Evolutionary conservation across 1,140 invertebrate genomes (phyloP), one percentile per base, ranked within the genome.

Genomic region (Ostrea edulis): DNA sequence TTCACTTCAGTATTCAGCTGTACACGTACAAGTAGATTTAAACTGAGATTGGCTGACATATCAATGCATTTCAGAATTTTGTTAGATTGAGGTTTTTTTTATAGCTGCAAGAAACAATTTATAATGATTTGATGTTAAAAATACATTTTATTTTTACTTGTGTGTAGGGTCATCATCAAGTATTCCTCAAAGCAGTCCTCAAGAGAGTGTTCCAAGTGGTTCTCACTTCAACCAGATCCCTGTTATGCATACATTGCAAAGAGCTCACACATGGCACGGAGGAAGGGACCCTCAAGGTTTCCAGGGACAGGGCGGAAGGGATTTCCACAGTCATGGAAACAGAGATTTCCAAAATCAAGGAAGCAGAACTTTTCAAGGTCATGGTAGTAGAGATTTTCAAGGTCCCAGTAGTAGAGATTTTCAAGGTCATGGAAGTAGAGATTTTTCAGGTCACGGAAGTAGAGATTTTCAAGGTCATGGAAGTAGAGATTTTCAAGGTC

Each of bases 381-480:
- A 58, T 17, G 55, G 55, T 0, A 20, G 8, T 11, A 71, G 68
- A 12, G 8, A 29, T 29, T 71, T 71, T 29, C 68, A 11, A 71
- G 25, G 68, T 35, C 68, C 8, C 11, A 25, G 68, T 12, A 20
- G 22, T 29, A 71, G 68, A 12, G 22, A 71, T 29, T 71, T 71
- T 71, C 68, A 11, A 71, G 25, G 68, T 35, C 68, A 25, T 29
- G 68, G 68, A 35, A 71, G 25, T 12, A 71, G 68, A 29, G 68
- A 71, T 71, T 71, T 29, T 12, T 25, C 29, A 25, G 68, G 68
- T 29, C 68, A 71, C 8, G 68, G 68, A 29, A 71, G 22, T 25
- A 71, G 68, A 35, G 68, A 71, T 29, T 29, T 29, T 25, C 68
- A 71, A 25, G 22, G 68, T 71, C 68, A 71, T 71, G 68, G 68